Evolutionary conservation across 2,113 vertebrate species (phyloP).

Genomic region (Ascaphus truei): DNA sequence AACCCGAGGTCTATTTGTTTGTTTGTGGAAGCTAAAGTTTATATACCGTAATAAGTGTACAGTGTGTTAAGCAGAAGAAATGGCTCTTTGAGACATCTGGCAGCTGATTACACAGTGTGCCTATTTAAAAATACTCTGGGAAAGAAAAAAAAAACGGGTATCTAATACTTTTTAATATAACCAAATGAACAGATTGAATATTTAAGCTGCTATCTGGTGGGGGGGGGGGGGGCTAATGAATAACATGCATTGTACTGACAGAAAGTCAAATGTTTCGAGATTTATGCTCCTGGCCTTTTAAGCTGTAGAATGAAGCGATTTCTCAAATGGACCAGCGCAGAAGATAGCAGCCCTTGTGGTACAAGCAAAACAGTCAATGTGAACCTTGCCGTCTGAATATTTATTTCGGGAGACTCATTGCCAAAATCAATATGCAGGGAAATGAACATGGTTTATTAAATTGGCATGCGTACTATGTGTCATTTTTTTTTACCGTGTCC

Average conservation of each 20-base stretch:
- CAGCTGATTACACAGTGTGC: conserved; percentile 40
- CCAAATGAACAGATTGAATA: conserved; percentile 30
- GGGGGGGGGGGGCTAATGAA: conserved; percentile 34
- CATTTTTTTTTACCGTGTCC: conserved; percentile 8
- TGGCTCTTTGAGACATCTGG: conserved; percentile 43
- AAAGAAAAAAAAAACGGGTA: conserved; percentile 21
- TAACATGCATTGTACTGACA: conserved; percentile 21
- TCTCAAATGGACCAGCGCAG: conserved; percentile 7
- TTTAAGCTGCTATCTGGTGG: conserved; percentile 2
- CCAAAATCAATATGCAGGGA: conserved; percentile 20
- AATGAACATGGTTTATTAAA: conserved; percentile 32
- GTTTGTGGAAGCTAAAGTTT: conserved; percentile 35
- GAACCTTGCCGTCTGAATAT: background rate
- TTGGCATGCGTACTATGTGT: background rate
- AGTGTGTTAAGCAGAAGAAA: conserved; percentile 43
- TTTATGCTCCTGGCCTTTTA: background rate
- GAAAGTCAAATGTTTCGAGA: background rate
- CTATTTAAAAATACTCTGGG: background rate
- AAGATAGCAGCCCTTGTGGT: background rate
- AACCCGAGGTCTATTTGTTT: conserved; percentile 9
- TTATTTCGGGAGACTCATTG: conserved; percentile 27
- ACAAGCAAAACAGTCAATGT: background rate
- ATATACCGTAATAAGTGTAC: conserved; percentile 36
- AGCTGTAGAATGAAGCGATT: conserved; percentile 2
- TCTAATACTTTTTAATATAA: conserved; percentile 11